Evolutionary conservation across 2,113 vertebrate genomes (phyloP), one percentile per base, ranked within the genome.

Genomic region (Campylorhamphus procurvoides): DNA sequence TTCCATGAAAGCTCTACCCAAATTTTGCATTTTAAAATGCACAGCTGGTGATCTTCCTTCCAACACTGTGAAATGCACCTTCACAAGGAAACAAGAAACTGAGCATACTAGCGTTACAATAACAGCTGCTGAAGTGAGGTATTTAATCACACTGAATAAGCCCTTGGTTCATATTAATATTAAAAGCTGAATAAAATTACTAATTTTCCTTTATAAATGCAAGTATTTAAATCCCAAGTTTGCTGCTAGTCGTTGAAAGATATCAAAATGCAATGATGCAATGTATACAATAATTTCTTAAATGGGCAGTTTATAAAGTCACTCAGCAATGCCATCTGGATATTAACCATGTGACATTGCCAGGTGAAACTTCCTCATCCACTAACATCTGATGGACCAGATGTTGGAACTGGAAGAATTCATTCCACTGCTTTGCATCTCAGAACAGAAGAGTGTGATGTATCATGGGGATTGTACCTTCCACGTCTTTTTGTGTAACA

Each of bases 321-420:
- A 46, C 24, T 83, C 25, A 35, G 53, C 24, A 40, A 3, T 49
- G 40, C 76, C 90, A 92, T 67, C 80, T 92, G 92, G 22, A 20
- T 72, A 23, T 69, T 56, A 58, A 62, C 33, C 86, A 63, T 44
- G 44, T 74, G 90, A 91, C 19, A 23, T 11, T 84, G 24, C 86
- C 69, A 82, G 90, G 71, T 82, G 68, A 73, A 89, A 25, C 71
- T 93, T 52, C 79, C 72, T 59, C 7, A 27, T 86, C 83, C 14
- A 12, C 33, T n/a, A 28, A 67, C 90, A 91, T 95, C 74, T 95
- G 92, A 80, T 14, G 62, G 86, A 63, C 50, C 92, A 96, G 94
- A 82, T 97, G 95, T 94, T 93, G 73, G 69, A 91, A 24, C 42
- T 55, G 66, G 69, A 91, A 42, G 46, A 86, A 91, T 94, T 92